These are phyloP conservation scores for Pseudochirops corinnae DNA, from an alignment of 2,797 vertebrate genomes.

Conservation along the genomic window DNA sequence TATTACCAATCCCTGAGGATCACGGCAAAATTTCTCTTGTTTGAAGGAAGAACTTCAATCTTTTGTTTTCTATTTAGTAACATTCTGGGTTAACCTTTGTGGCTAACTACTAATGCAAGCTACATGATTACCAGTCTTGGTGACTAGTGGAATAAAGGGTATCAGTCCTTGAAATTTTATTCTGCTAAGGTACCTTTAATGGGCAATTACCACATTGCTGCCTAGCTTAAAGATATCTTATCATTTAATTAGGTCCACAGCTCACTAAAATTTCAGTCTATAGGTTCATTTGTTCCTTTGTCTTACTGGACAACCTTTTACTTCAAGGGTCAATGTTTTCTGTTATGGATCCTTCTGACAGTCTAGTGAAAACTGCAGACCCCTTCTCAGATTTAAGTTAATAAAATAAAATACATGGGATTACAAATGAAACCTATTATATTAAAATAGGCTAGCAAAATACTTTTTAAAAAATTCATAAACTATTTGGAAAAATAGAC, in stretches of 20 bases:
- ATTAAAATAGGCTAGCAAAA: not conserved
- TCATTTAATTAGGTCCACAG: not conserved
- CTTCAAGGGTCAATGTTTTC: not conserved
- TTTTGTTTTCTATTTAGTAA: not conserved
- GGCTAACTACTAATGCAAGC: no score
- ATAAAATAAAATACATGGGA: not conserved
- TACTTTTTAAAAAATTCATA: not conserved
- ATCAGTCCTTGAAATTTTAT: not conserved
- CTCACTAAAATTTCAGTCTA: not conserved
- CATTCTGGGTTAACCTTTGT: no score
- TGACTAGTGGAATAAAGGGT: not conserved
- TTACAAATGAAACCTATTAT: not conserved
- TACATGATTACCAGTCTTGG: no score
- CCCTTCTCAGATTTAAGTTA: not conserved
- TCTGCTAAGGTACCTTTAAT: not conserved
- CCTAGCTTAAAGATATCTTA: not conserved
- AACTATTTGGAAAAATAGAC: not conserved
- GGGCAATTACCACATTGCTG: not conserved
- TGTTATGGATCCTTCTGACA: not conserved
- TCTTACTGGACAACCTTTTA: not conserved
- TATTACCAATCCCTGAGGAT: not conserved
- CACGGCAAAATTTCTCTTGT: not conserved
- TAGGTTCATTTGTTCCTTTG: not conserved
- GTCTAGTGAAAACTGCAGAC: no score
- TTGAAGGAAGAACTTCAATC: not conserved